These are phyloP conservation scores for Lates japonicus DNA, from an alignment of 2,797 vertebrate species.

Conservation along the genomic window DNA sequence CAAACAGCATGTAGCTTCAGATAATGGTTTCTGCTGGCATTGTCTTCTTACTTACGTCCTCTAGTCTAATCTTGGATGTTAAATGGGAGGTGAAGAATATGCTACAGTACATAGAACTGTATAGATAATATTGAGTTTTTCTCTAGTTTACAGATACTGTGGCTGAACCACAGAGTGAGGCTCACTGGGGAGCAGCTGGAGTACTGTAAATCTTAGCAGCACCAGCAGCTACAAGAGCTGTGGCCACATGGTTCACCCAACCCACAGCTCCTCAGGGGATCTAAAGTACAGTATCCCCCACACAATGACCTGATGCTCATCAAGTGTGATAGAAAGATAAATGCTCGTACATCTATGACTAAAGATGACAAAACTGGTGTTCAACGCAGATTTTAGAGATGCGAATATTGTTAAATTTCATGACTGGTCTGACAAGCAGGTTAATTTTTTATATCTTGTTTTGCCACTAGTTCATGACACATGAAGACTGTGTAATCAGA, in stretches of 20 bases:
- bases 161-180: constrained; percentile 24
- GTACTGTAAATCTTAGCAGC: constrained; percentile 67
- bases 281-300: constrained; percentile 62
- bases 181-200: constrained; percentile 70
- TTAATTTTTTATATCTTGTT: constrained; percentile 51
- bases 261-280: constrained; percentile 43
- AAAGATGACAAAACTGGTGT: background rate
- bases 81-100: constrained; percentile 21
- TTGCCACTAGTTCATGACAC: constrained; percentile 68
- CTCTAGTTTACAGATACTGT: constrained; percentile 31
- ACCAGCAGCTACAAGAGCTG: constrained; percentile 69
- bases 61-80: background rate
- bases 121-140: constrained; percentile 8
- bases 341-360: background rate
- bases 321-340: constrained; percentile 33
- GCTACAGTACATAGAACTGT: background rate
- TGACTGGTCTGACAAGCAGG: constrained; percentile 32
- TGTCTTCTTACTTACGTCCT: constrained; percentile 25
- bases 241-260: constrained; percentile 65
- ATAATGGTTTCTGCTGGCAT: background rate
- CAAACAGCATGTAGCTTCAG: constrained; percentile 7
- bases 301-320: constrained; percentile 45
- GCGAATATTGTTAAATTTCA: constrained; percentile 18
- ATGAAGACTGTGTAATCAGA: constrained; percentile 77
- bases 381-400: constrained; percentile 1